phyloP scores from a whole-genome alignment of 1,140 invertebrate genomes.

The Drosophila yakuba region DNA sequence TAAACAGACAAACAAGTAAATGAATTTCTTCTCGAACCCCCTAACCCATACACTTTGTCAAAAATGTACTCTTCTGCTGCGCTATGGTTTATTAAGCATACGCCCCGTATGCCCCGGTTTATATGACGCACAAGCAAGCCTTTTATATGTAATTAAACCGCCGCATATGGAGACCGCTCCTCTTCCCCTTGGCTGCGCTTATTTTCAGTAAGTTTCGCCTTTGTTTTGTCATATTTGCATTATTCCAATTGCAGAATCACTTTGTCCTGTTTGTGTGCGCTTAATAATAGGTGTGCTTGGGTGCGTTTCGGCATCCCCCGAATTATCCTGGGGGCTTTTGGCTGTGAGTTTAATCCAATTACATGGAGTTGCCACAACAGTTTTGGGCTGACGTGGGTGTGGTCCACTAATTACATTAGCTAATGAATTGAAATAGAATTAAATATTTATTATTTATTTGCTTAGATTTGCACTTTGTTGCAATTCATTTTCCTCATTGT shows the following conservation, averaged over 20 bases:
- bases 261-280: slow-evolving; percentile 47
- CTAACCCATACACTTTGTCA: background rate
- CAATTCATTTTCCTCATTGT: slow-evolving; percentile 44
- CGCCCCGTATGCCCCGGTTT: slow-evolving; percentile 25
- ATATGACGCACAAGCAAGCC: slow-evolving; percentile 22
- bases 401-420: slow-evolving; percentile 72
- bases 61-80: slow-evolving; percentile 6
- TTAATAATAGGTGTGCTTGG: slow-evolving; percentile 27
- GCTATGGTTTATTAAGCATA: slow-evolving; percentile 61
- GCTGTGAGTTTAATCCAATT: slow-evolving; percentile 66
- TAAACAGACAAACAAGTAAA: slow-evolving; percentile 32
- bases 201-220: slow-evolving; percentile 49
- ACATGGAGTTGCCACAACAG: slow-evolving; percentile 31
- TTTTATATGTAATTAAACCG: slow-evolving; percentile 73
- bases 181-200: slow-evolving; percentile 1
- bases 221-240: slow-evolving; percentile 71
- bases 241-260: slow-evolving; percentile 61
- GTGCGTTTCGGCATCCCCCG: background rate
- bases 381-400: slow-evolving; percentile 24
- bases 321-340: slow-evolving; percentile 22
- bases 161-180: slow-evolving; percentile 11
- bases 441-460: slow-evolving; percentile 70
- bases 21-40: slow-evolving; percentile 20
- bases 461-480: slow-evolving; percentile 54
- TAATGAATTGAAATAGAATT: slow-evolving; percentile 75